A percentile compares a stretch with the other conserved stretches of the same genome.
phyloP scores from a whole-genome alignment of 2,113 vertebrate species.

The Ascaphus truei region DNA sequence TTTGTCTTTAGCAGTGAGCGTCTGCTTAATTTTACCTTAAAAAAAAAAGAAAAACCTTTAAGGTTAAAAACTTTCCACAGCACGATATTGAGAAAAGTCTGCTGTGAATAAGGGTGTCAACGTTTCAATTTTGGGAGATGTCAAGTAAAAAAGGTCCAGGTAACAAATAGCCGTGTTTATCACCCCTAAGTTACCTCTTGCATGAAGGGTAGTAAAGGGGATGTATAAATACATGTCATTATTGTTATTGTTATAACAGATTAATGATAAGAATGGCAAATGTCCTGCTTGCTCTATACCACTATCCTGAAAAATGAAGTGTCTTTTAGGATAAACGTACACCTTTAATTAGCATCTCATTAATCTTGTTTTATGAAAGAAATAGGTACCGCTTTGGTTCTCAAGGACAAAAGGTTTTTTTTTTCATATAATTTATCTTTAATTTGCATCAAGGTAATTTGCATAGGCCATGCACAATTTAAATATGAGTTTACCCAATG shows the following conservation, averaged over 20 bases:
- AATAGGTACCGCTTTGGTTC: neutral
- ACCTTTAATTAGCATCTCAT: constrained; percentile 18
- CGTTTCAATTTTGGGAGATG: neutral
- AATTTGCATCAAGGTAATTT: constrained; percentile 1
- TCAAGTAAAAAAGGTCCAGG: too few species aligned
- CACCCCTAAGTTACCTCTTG: neutral
- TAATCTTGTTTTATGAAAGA: neutral
- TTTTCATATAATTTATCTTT: constrained; percentile 12
- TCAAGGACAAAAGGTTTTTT: constrained; percentile 9
- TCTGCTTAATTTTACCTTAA: neutral
- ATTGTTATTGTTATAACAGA: neutral
- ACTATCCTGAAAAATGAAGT: neutral
- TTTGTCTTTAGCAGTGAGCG: neutral
- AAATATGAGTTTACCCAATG: neutral
- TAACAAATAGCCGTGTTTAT: neutral
- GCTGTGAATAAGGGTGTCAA: neutral
- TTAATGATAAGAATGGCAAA: neutral
- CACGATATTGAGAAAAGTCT: neutral
- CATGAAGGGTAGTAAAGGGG: neutral
- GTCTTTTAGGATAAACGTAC: neutral
- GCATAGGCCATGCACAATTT: neutral
- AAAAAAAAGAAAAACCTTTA: neutral
- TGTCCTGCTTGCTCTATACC: neutral
- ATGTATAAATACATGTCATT: neutral
- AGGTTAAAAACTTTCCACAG: neutral